phyloP scores from a whole-genome alignment of 1,140 invertebrate genomes.

The Drosophila varians region DNA sequence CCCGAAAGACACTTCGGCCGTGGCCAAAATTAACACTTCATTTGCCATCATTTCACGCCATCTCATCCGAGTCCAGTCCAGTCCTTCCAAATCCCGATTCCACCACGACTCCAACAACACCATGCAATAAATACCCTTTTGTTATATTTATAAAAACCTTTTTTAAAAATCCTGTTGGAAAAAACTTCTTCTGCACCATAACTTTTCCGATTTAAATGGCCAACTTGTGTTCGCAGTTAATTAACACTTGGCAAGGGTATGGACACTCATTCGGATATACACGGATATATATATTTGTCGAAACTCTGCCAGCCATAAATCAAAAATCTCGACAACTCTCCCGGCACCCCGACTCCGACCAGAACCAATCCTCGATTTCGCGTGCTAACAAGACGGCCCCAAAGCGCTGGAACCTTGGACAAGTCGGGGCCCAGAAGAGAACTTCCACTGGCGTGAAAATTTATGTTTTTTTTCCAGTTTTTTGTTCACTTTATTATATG shows the following conservation, averaged over 20 bases:
- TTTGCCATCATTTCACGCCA: conserved; percentile 70
- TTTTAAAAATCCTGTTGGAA: background rate
- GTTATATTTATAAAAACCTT: too few relatives aligned
- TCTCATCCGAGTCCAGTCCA: conserved; percentile 33
- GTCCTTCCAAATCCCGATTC: conserved; percentile 1
- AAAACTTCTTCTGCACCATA: background rate
- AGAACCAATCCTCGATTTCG: conserved; percentile 48
- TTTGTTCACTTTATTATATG: conserved; percentile 42
- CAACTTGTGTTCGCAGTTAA: conserved; percentile 20
- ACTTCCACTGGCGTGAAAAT: conserved; percentile 62
- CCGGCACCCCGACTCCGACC: conserved; percentile 6
- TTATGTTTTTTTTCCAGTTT: conserved; percentile 64
- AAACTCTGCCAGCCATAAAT: conserved; percentile 64
- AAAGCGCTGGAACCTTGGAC: conserved; percentile 54
- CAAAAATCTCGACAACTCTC: conserved; percentile 64
- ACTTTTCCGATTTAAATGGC: conserved; percentile 7
- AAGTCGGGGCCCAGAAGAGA: conserved; percentile 19
- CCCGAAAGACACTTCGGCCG: conserved; percentile 9
- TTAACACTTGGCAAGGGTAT: conserved; percentile 33
- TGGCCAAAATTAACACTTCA: conserved; percentile 68
- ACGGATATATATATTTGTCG: conserved; percentile 11
- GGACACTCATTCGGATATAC: conserved; percentile 15
- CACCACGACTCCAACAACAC: conserved; percentile 23
- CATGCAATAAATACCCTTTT: background rate
- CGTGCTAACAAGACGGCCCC: conserved; percentile 71